phyloP scores from a whole-genome alignment of 2,888 invertebrate species.

The Brenthis daphne region DNA sequence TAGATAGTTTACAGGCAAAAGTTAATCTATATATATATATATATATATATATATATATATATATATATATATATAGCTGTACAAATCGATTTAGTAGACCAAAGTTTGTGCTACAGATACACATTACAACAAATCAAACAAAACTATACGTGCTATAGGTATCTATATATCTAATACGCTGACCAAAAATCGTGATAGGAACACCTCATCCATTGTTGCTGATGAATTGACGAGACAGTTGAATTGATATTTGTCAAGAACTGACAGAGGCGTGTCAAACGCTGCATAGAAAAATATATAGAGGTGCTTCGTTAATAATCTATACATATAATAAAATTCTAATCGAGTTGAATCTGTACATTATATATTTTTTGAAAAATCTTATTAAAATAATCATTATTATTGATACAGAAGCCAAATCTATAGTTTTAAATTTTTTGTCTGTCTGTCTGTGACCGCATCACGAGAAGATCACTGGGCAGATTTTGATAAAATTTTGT shows the following conservation, averaged over 20 bases:
- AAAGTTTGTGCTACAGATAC: background rate
- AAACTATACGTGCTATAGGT: slow-evolving; percentile 2
- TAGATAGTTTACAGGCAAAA: too few species aligned
- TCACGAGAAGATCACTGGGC: too few species aligned
- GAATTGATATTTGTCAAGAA: slow-evolving; percentile 40
- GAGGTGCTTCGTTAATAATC: background rate
- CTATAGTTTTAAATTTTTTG: too few species aligned
- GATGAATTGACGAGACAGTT: slow-evolving; percentile 38
- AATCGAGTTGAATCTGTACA: too few species aligned
- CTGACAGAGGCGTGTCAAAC: slow-evolving; percentile 36
- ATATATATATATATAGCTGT: too few species aligned
- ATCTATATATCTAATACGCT: slow-evolving; percentile 4
- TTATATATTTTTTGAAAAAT: too few species aligned
- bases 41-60: too few species aligned
- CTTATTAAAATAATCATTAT: too few species aligned
- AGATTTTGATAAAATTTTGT: background rate
- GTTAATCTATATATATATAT: too few species aligned
- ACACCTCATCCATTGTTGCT: slow-evolving; percentile 39
- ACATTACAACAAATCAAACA: slow-evolving; percentile 7
- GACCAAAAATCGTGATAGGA: slow-evolving; percentile 18
- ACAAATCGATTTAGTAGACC: background rate
- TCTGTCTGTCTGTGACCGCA: too few species aligned
- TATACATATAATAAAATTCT: too few species aligned
- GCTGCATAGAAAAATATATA: slow-evolving; percentile 13
- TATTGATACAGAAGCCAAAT: too few species aligned